phyloP scores from a whole-genome alignment of 2,888 invertebrate genomes.

The Pseudoips prasinana region DNA sequence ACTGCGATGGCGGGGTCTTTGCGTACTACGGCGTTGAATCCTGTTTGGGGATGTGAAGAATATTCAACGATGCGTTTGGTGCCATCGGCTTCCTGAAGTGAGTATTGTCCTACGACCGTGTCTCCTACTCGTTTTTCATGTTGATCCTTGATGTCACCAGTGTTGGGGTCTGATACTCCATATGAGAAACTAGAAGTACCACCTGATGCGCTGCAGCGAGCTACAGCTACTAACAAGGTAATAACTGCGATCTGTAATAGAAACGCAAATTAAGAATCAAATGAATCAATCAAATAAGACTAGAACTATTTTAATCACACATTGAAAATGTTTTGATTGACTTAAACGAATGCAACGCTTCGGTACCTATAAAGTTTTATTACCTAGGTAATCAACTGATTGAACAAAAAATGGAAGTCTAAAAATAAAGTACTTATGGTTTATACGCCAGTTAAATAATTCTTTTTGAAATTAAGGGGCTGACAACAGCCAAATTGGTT shows the following conservation, averaged over 20 bases:
- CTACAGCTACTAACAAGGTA: conserved; percentile 47
- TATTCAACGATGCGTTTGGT: conserved; percentile 75
- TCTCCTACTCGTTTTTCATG: conserved; percentile 72
- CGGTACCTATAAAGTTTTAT: no score
- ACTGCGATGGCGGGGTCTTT: conserved; percentile 44
- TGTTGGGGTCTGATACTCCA: conserved; percentile 74
- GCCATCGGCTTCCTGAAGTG: conserved; percentile 73
- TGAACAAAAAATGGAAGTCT: no score
- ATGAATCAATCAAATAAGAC: no score
- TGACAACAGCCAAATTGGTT: no score
- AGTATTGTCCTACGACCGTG: conserved; percentile 73
- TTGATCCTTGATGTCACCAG: conserved; percentile 77
- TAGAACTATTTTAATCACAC: no score
- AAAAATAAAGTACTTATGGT: no score
- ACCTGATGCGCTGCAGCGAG: conserved; percentile 43
- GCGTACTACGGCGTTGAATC: conserved; percentile 76
- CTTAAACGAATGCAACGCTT: no score
- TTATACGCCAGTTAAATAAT: no score
- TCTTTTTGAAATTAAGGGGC: no score
- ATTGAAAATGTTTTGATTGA: no score
- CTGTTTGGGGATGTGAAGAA: conserved; percentile 66
- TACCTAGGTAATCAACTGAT: no score
- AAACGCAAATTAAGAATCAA: no score
- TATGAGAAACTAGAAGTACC: conserved; percentile 71
- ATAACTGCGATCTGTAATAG: conserved; percentile 55